A percentile compares a stretch with the other conserved stretches of the same genome.
Evolutionary conservation across 2,113 vertebrate species (phyloP).

Genomic region (Archilochus colubris): DNA sequence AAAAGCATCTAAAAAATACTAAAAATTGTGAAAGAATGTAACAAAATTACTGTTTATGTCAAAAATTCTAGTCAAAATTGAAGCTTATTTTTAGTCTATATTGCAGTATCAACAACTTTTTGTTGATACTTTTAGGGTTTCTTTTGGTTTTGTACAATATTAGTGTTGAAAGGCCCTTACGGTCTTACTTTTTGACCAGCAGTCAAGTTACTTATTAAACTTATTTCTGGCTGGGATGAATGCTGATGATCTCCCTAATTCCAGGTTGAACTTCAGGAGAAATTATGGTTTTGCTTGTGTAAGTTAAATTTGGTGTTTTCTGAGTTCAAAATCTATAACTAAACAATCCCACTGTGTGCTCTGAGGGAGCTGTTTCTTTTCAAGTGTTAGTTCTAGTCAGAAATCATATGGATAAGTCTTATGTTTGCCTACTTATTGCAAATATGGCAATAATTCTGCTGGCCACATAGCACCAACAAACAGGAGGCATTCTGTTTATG

Average conservation of each 20-base stretch:
- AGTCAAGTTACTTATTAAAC: background rate
- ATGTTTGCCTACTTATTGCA: background rate
- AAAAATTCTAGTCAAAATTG: background rate
- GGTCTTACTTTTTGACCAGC: background rate
- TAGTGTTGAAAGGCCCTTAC: background rate
- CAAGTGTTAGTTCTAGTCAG: background rate
- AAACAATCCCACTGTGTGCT: background rate
- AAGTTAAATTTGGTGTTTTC: background rate
- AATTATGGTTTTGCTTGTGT: background rate
- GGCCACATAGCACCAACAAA: background rate
- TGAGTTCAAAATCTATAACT: background rate
- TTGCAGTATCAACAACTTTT: background rate
- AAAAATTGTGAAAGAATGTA: background rate
- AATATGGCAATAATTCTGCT: background rate
- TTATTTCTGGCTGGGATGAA: background rate
- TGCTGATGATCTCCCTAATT: background rate
- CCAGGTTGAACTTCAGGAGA: background rate
- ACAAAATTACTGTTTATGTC: background rate
- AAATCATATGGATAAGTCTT: background rate
- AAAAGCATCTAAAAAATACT: background rate
- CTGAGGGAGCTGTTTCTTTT: background rate
- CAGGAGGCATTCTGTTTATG: background rate
- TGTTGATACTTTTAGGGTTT: background rate
- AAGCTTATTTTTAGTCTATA: background rate
- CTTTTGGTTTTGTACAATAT: background rate